phyloP scores from a whole-genome alignment of 2,888 invertebrate species.

The Harmothoe impar region DNA sequence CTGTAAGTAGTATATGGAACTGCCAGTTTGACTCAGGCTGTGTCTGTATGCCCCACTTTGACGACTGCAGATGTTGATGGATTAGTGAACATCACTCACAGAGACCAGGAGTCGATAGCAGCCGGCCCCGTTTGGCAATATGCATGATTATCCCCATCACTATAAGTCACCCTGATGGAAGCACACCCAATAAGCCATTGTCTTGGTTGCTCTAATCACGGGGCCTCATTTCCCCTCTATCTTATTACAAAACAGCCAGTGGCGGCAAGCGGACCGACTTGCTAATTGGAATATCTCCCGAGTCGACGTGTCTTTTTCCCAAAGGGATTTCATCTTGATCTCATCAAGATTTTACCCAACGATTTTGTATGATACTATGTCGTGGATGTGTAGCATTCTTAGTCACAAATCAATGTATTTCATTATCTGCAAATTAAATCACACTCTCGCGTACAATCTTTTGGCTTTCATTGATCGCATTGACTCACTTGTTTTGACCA shows the following conservation, averaged over 20 bases:
- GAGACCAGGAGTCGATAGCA: slow-evolving; percentile 27
- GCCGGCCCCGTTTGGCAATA: not conserved
- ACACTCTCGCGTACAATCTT: no score
- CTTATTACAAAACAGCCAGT: slow-evolving; percentile 19
- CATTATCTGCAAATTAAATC: no score
- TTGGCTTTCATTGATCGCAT: no score
- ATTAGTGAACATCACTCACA: not conserved
- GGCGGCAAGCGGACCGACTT: not conserved
- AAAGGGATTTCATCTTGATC: no score
- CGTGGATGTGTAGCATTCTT: no score
- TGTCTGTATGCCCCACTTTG: not conserved
- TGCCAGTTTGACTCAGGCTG: not conserved
- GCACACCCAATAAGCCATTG: not conserved
- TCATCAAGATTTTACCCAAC: no score
- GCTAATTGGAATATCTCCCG: slow-evolving; percentile 25
- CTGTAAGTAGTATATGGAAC: slow-evolving; percentile 12
- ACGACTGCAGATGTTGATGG: not conserved
- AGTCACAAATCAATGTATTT: no score
- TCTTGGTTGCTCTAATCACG: not conserved
- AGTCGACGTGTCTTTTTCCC: not conserved
- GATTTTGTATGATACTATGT: no score
- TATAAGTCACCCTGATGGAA: not conserved
- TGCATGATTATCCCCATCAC: slow-evolving; percentile 3
- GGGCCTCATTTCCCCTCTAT: slow-evolving; percentile 13
- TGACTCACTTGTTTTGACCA: no score